These are phyloP conservation scores for Podocnemis expansa DNA, from an alignment of 2,113 vertebrate species.

Conservation along the genomic window DNA sequence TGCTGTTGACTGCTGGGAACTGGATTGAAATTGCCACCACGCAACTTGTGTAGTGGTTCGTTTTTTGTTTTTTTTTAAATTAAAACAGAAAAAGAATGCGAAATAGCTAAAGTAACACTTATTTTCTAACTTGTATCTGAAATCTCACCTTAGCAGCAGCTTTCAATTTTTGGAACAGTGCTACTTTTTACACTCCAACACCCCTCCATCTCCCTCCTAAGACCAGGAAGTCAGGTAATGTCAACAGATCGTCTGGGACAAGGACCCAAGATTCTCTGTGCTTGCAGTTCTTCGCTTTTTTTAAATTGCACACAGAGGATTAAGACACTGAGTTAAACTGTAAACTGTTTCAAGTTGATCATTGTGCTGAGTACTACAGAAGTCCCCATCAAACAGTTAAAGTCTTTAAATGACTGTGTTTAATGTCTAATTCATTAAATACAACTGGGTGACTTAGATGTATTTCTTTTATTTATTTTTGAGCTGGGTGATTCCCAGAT, in stretches of 20 bases:
- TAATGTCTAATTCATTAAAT: not conserved
- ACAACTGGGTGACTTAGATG: not conserved
- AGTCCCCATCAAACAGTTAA: not conserved
- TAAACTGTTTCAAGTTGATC: not conserved
- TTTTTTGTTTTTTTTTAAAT: no score
- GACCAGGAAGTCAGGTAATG: not conserved
- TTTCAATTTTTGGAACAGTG: not conserved
- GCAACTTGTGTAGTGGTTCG: not conserved
- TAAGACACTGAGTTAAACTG: not conserved
- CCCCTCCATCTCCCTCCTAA: no score
- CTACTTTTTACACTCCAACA: not conserved
- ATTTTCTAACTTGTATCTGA: not conserved
- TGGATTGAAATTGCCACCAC: not conserved
- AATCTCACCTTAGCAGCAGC: not conserved
- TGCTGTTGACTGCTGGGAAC: not conserved
- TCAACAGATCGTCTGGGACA: not conserved
- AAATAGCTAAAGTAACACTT: rapidly evolving
- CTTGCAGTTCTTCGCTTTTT: not conserved
- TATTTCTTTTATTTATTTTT: no score
- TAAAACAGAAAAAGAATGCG: not conserved
- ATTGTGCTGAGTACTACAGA: not conserved
- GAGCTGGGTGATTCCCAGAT: not conserved
- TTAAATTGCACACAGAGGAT: not conserved
- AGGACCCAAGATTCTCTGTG: not conserved
- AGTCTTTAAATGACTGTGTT: not conserved